Base-by-base conservation (phyloP, 1,140 invertebrate species). In the Aricia agestis region DNA sequence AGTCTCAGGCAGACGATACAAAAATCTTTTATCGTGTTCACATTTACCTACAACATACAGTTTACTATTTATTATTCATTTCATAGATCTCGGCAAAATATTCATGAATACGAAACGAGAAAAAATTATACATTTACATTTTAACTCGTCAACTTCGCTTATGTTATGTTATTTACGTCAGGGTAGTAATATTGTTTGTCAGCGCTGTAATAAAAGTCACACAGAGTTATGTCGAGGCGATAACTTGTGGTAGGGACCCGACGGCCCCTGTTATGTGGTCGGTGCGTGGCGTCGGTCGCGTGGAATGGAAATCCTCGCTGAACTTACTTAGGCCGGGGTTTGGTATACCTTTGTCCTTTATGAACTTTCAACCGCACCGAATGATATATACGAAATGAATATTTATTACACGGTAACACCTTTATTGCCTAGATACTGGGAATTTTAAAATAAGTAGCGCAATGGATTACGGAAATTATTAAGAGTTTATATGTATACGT, bases 31-130 rank as follows among this genome's bases (percentile, higher is more conserved):
- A 36, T 7, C 36, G 36, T 36, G 9, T 36, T 36, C 59, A 25
- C 19, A 18, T 63, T 63, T 17, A n/a, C n/a, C n/a, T n/a, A 25
- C 19, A n/a, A 25, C 17, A 17, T 17, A 9, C 59, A 6, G 25
- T 11, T 11, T 19, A 63, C 59, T 6, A 59, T 70, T 68, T 66
- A 65, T 69, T 72, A 66, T 70, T 68, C 52, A 68, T 68, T 69
- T 65, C 67, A 65, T 71, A 52, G 67, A 65, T 63, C 42, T 17
- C 52, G 17, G 25, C 52, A 59, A 73, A 10, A 18, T 25, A 63
- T 25, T 63, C 59, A 13, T 52, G 45, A 52, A 52, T 52, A 52
- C 45, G 45, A 52, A 52, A 52, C 45, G 45, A 52, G 10, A 15
- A 52, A 52, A 52, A 52, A 52, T 52, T 15, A 52, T 52, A 42